These are phyloP conservation scores for Sycobia sp. DNA, from an alignment of 1,140 invertebrate genomes.

Conservation along the genomic window DNA sequence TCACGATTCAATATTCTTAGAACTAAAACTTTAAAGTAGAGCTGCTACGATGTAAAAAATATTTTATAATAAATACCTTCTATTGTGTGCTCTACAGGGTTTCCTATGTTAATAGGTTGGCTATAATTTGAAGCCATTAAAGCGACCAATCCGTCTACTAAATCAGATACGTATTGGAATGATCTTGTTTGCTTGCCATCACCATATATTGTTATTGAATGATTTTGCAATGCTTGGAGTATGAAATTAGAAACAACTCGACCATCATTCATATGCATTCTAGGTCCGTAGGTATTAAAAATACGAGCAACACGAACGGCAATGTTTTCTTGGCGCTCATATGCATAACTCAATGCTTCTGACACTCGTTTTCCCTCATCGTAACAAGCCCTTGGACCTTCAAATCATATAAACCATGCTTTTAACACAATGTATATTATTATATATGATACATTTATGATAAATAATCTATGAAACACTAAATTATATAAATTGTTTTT, in stretches of 20 bases:
- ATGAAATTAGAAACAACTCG: constrained; percentile 99
- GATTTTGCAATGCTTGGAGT: constrained; percentile 91
- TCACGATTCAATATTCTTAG: no score
- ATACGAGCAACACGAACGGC: constrained; percentile 95
- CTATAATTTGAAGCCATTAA: constrained; percentile 96
- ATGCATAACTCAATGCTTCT: constrained; percentile 96
- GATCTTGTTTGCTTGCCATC: constrained; percentile 95
- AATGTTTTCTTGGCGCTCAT: constrained; percentile 95
- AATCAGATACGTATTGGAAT: constrained; percentile 97
- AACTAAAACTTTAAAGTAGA: no score
- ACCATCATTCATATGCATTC: constrained; percentile 99
- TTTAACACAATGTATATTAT: no score
- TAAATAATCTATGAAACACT: no score
- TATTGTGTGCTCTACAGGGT: constrained; percentile 97
- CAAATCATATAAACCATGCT: no score
- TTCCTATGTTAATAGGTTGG: constrained; percentile 94
- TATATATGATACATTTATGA: no score
- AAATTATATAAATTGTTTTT: no score
- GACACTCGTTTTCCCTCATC: constrained; percentile 98
- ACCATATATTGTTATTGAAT: constrained; percentile 96
- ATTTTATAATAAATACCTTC: constrained; percentile 76
- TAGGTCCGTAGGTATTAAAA: constrained; percentile 99
- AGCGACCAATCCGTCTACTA: constrained; percentile 91
- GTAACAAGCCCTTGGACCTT: constrained; percentile 93
- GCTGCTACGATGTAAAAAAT: no score